phyloP scores from a whole-genome alignment of 2,113 vertebrate genomes.

The Hippocampus guttulatus region DNA sequence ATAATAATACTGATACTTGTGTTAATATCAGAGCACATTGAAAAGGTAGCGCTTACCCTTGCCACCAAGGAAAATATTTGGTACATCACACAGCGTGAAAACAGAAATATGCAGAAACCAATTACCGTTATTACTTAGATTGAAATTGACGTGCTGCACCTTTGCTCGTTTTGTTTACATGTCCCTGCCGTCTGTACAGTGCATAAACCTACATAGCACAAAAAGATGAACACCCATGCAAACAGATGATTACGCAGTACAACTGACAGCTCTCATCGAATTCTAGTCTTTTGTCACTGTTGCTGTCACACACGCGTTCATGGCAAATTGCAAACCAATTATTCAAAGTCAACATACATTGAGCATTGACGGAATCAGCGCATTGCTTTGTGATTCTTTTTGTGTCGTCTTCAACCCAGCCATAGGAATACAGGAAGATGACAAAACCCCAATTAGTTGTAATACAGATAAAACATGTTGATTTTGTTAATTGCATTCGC shows the following conservation, averaged over 20 bases:
- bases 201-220: conserved; percentile 17
- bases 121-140: conserved; percentile 42
- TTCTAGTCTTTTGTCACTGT: conserved; percentile 38
- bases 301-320: conserved; percentile 31
- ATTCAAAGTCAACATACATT: conserved; percentile 50
- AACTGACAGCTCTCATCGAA: conserved; percentile 32
- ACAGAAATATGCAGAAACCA: conserved; percentile 15
- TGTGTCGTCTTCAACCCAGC: conserved; percentile 23
- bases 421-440: conserved; percentile 23
- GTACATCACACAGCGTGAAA: conserved; percentile 47
- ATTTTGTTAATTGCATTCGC: conserved; percentile 25
- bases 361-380: conserved; percentile 41
- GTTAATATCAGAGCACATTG: neutral
- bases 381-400: conserved; percentile 42
- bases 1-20: neutral
- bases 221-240: conserved; percentile 28
- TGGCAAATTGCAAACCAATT: conserved; percentile 50
- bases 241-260: conserved; percentile 45
- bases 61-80: neutral
- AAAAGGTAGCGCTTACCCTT: neutral
- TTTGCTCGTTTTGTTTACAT: conserved; percentile 28
- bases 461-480: conserved; percentile 14
- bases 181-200: conserved; percentile 25
- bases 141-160: conserved; percentile 53
- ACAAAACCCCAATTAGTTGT: conserved; percentile 16